These are phyloP conservation scores for Polypedilum pembai DNA, from an alignment of 1,140 invertebrate species.

Conservation along the genomic window DNA sequence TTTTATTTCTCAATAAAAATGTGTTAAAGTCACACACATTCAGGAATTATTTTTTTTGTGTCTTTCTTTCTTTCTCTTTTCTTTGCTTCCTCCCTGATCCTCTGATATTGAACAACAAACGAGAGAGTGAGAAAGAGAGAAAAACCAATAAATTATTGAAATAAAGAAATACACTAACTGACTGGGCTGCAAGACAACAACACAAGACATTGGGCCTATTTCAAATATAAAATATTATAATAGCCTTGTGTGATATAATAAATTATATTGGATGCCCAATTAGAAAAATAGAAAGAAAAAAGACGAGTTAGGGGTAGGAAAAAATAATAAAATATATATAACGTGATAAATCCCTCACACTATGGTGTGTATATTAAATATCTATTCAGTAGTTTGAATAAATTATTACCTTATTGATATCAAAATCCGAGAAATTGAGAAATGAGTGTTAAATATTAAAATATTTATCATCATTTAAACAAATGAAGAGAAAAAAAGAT, in stretches of 20 bases:
- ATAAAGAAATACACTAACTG: neutral
- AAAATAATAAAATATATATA: no score
- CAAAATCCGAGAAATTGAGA: no score
- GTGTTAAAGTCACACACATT: neutral
- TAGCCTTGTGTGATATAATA: neutral
- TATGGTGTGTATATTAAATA: no score
- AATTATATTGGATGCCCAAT: slow-evolving; percentile 1
- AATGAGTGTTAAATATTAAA: no score
- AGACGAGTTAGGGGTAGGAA: neutral
- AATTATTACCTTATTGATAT: no score
- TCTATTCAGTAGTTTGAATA: no score
- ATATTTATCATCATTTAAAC: no score
- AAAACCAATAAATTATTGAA: slow-evolving; percentile 6
- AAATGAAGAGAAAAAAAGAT: no score
- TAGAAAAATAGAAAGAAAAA: neutral
- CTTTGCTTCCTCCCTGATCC: neutral
- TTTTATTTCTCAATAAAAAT: neutral
- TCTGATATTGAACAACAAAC: neutral
- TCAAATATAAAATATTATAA: neutral
- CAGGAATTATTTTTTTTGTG: neutral
- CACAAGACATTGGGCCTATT: neutral
- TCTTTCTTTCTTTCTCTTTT: no score
- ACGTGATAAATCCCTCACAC: no score
- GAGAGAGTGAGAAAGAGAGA: neutral
- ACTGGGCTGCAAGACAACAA: neutral